Base-by-base conservation (phyloP, 2,797 vertebrate species). In the Dermochelys coriacea region DNA sequence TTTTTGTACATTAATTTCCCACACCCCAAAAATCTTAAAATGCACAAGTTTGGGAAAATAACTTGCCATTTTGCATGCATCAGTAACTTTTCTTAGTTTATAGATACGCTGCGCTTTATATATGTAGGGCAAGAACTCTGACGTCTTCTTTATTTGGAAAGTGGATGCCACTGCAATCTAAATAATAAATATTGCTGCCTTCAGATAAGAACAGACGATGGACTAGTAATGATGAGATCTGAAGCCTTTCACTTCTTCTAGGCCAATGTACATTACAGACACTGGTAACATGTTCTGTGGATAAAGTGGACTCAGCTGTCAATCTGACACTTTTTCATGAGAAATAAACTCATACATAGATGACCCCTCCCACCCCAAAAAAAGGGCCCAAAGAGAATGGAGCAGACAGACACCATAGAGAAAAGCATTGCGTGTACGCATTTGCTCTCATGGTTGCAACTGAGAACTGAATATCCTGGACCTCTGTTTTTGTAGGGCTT, bases 201-300 rank as follows among this genome's bases (percentile, higher is more conserved):
- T 1, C 2, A n/a, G 83, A 89, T 78, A 86, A 79, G 57, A 51
- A 49, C 86, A 82, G 9, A 51, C 82, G 77, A 34, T 79, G 87
- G 71, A 25, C 34, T 93, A 59, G 57, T 31, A 77, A 83, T 92
- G 86, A 91, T 86, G 91, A 95, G 3, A 6, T 88, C 82, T 84
- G 82, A 57, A 91, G 64, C 64, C 14, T 90, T 93, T 77, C 93
- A 57, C 80, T 88, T 87, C 82, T 78, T 12, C 68, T 85, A 37
- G 64, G n/a, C 18, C 15, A 23, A 25, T 25, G 21, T 59, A 59
- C 27, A 59, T 59, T 27, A 59, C 23, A 27, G 29, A 59, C 9
- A 29, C 14, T 57, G 61, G 61, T n/a, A n/a, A 64, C 31, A 16
- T 21, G 18, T 68, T 68, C 64, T 68, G n/a, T 19, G 19, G 9